Conservation (phyloP, 2,797 vertebrate species). For the Tamandua tetradactyla region DNA sequence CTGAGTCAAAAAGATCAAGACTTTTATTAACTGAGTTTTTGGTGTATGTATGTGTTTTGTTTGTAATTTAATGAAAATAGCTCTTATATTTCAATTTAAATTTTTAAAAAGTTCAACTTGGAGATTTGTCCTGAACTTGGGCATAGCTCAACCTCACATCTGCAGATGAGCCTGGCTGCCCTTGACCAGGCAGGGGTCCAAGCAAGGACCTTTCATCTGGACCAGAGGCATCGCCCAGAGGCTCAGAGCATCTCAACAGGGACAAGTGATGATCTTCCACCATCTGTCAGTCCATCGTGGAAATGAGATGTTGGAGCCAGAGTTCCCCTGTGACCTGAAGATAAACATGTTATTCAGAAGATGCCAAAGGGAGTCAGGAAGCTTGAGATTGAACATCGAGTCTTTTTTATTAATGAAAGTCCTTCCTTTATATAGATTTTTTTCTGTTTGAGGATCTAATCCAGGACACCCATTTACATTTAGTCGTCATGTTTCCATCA, state of each 20-base stretch:
- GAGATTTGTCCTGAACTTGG: not conserved
- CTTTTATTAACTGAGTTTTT: not conserved
- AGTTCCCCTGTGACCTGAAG: not conserved
- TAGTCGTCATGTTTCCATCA: no score
- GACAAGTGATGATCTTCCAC: not conserved
- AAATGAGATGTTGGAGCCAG: not conserved
- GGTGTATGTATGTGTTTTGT: not conserved
- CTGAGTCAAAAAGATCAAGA: not conserved
- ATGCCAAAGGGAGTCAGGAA: not conserved
- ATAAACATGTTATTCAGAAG: not conserved
- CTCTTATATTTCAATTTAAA: not conserved
- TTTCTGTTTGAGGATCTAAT: no score
- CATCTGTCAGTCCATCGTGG: not conserved
- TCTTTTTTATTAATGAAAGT: no score
- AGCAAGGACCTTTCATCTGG: not conserved
- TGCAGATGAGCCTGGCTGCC: not conserved
- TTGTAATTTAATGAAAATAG: not conserved
- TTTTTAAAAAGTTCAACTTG: not conserved
- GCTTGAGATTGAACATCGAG: not conserved
- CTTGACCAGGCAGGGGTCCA: not conserved
- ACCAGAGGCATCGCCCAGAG: accelerated
- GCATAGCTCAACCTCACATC: not conserved
- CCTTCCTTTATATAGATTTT: no score
- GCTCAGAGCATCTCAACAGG: not conserved
- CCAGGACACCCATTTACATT: no score